Evolutionary conservation across 2,888 invertebrate species (phyloP).

Genomic region (Hirudinaria manillensis): DNA sequence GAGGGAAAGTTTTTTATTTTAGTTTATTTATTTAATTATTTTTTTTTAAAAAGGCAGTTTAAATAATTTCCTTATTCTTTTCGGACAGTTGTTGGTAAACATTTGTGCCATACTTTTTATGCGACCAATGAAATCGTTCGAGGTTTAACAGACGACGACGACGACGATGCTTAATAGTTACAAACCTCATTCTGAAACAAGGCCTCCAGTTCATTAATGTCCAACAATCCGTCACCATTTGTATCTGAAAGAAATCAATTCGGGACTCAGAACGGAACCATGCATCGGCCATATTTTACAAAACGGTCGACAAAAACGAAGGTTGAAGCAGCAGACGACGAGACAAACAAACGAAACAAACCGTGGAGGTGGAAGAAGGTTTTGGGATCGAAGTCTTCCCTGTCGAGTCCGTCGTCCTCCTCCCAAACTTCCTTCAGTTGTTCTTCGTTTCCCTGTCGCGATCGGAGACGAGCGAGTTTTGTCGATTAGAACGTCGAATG

Average conservation of each 20-base stretch:
- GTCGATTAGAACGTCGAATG: neutral
- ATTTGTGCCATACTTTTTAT: too few relatives aligned
- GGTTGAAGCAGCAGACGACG: neutral
- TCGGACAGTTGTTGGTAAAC: too few relatives aligned
- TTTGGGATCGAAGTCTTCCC: constrained; percentile 84
- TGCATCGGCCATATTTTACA: neutral
- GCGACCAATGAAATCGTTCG: too few relatives aligned
- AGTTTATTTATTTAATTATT: neutral
- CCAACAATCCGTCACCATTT: constrained; percentile 83
- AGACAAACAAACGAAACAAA: constrained; percentile 57
- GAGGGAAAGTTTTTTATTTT: constrained; percentile 17
- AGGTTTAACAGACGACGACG: too few relatives aligned
- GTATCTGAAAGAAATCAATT: constrained; percentile 61
- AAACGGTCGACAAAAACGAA: neutral
- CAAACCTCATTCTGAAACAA: constrained; percentile 75
- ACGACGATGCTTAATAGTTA: too few relatives aligned
- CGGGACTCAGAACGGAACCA: neutral
- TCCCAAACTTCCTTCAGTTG: constrained; percentile 95
- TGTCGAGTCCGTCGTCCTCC: constrained; percentile 82
- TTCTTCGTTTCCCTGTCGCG: constrained; percentile 72
- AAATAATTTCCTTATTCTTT: too few relatives aligned
- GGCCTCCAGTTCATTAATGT: constrained; percentile 78
- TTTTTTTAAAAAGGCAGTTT: too few relatives aligned
- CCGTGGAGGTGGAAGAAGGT: constrained; percentile 94
- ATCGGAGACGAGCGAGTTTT: neutral